Base-by-base conservation (phyloP, 2,797 vertebrate species). In the Carcharodon carcharias region DNA sequence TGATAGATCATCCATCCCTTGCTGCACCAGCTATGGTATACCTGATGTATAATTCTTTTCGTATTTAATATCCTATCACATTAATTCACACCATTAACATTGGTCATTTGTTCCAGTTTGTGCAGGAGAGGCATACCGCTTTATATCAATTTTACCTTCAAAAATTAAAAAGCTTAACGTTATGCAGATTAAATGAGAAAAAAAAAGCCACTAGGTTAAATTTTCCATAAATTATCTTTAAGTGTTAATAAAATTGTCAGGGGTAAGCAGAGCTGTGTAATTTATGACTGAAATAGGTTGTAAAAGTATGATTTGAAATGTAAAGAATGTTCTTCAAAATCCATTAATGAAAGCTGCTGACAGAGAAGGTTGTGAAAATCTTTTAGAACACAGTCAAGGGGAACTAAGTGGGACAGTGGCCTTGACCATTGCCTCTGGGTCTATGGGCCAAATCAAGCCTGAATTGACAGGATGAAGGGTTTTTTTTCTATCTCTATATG, bases 171-270 rank as follows among this genome's bases (percentile, higher is more conserved):
- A 95, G 28, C 67, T 73, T 73, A 71, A 95, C 50, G 9, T 71
- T 95, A 73, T 95, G 94, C 65, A 95, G 94, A 95, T 95, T 71
- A 95, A 73, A 40, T 54, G 14, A 21, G 69, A 14, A 95, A 50
- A 67, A 67, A 95, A 54, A 50, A 73, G 94, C 31, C 45, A 71
- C 50, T 56, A 67, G 94, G 94, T 95, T 95, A 95, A 56, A 95
- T 73, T 71, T 95, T 95, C 65, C 94, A 95, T 95, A 95, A 93
- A 95, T 95, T 95, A 73, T 95, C 40, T 71, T 73, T 95, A 71
- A 95, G 94, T 56, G 65, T 95, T 73, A 95, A 95, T 95, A 95
- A 95, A 73, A 45, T 95, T 8, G 45, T 95, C 45, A 40, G 26
- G 65, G 11, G 40, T 50, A 95, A 69, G 65, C 93, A 56, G 65